Conservation (phyloP, 2,113 vertebrate species). For the Indicator maculatus region DNA sequence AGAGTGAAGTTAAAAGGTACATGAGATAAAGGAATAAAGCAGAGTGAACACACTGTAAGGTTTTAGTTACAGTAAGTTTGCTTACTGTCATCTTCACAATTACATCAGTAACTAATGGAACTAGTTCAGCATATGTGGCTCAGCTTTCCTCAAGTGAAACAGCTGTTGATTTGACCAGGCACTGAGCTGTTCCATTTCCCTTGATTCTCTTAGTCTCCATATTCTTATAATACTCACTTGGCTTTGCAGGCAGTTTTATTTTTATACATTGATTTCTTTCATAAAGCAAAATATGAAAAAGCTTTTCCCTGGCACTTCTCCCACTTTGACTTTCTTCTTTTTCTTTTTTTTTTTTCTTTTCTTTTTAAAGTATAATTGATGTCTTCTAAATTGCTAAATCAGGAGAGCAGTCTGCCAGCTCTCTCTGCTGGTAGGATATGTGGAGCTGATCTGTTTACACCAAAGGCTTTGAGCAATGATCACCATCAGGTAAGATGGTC, state of each 20-base stretch:
- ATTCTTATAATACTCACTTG: background rate
- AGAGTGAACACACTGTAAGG: background rate
- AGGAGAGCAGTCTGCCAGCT: background rate
- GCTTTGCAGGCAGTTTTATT: background rate
- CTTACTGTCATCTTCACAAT: background rate
- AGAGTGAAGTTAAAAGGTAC: background rate
- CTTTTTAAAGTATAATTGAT: background rate
- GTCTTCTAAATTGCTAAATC: background rate
- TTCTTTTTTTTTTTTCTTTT: background rate
- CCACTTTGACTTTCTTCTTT: background rate
- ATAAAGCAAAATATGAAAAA: background rate
- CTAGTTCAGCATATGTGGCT: background rate
- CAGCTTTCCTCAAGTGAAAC: background rate
- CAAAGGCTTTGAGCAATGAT: background rate
- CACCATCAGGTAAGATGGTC: background rate
- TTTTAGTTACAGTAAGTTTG: background rate
- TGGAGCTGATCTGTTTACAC: background rate
- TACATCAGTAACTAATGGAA: background rate
- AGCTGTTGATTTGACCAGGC: background rate
- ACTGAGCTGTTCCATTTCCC: background rate
- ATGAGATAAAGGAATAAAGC: background rate
- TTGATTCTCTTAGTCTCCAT: background rate
- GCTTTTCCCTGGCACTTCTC: background rate
- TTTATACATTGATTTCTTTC: background rate
- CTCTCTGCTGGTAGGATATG: background rate